phyloP scores from a whole-genome alignment of 2,888 invertebrate species.

The Harpalus rubripes region DNA sequence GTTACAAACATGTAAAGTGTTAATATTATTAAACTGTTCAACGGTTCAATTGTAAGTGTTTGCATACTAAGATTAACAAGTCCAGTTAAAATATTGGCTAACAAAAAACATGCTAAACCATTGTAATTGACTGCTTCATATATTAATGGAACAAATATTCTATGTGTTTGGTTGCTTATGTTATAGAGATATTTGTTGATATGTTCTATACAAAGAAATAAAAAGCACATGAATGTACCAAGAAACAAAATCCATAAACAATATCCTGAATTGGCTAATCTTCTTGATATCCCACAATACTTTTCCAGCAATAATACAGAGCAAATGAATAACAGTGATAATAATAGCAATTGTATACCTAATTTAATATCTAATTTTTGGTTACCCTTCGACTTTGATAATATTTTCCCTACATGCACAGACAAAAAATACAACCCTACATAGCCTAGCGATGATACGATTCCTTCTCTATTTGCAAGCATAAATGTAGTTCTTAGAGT shows the following conservation, averaged over 20 bases:
- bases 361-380: constrained; percentile 45
- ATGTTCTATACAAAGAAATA: constrained; percentile 81
- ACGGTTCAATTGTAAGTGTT: constrained; percentile 79
- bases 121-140: constrained; percentile 88
- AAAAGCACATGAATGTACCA: constrained; percentile 79
- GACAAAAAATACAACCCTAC: constrained; percentile 89
- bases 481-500: constrained; percentile 81
- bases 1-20: constrained; percentile 81
- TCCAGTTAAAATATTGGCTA: constrained; percentile 92
- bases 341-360: constrained; percentile 6
- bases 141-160: constrained; percentile 79
- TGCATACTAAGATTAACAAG: constrained; percentile 85
- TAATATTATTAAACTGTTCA: constrained; percentile 79
- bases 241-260: constrained; percentile 87
- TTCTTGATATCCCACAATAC: constrained; percentile 84
- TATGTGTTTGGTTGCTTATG: constrained; percentile 69
- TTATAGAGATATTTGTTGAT: constrained; percentile 73
- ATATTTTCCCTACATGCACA: constrained; percentile 80
- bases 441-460: constrained; percentile 92
- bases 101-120: constrained; percentile 90
- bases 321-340: constrained; percentile 39
- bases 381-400: constrained; percentile 34
- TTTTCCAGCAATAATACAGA: constrained; percentile 76
- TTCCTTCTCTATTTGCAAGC: constrained; percentile 94
- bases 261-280: constrained; percentile 91